Evolutionary conservation across 2,113 vertebrate genomes (phyloP).

Genomic region (Percina caprodes): DNA sequence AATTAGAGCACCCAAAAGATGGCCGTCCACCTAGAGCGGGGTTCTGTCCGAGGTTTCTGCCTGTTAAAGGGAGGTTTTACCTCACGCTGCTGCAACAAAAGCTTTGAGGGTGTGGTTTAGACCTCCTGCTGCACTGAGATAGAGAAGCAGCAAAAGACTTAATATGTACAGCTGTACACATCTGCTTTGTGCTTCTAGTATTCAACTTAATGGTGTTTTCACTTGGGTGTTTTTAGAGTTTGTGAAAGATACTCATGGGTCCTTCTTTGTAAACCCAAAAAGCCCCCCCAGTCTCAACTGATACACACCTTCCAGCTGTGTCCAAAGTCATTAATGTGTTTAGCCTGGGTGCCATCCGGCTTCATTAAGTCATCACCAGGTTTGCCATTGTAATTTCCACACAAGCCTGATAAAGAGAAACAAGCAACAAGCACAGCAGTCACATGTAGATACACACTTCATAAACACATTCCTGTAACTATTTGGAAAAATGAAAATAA

Average conservation of each 20-base stretch:
- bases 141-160: not conserved
- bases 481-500: not conserved
- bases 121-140: not conserved
- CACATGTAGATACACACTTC: not conserved
- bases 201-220: not conserved
- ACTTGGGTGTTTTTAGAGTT: not conserved
- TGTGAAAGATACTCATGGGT: not conserved
- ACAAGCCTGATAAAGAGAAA: slow-evolving; percentile 37
- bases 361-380: slow-evolving; percentile 29
- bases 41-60: too few relatives aligned
- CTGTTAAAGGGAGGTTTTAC: too few relatives aligned
- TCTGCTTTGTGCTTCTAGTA: not conserved
- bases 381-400: slow-evolving; percentile 50
- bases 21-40: too few relatives aligned
- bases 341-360: slow-evolving; percentile 23
- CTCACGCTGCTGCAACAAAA: too few relatives aligned
- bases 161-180: not conserved
- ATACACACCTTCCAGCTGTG: slow-evolving; percentile 49
- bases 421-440: not conserved
- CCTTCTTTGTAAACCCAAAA: not conserved
- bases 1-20: too few relatives aligned
- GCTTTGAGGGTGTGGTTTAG: too few relatives aligned
- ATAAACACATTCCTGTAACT: not conserved
- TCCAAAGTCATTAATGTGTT: slow-evolving; percentile 14
- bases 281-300: not conserved